Percentiles rank a stretch among this genome's conserved stretches.
These are phyloP conservation scores for Entomyzon cyanotis DNA, from an alignment of 2,113 vertebrate species.

Conservation along the genomic window DNA sequence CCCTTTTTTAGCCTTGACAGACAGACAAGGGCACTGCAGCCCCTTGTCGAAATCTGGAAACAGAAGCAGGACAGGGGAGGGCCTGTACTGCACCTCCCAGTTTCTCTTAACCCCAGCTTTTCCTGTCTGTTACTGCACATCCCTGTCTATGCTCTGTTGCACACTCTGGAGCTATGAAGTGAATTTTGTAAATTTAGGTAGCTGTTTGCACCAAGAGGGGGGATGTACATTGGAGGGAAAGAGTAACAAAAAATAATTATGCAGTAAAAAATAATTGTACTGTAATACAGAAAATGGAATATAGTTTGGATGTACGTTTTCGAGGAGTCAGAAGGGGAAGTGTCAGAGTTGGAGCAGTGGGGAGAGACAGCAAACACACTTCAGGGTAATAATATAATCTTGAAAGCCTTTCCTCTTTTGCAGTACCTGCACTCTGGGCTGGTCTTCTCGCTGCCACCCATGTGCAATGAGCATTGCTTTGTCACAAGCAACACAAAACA, in stretches of 20 bases:
- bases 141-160: accelerated
- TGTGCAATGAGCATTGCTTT: background rate
- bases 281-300: background rate
- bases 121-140: background rate
- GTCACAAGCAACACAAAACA: background rate
- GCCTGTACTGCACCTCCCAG: background rate
- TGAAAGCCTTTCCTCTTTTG: background rate
- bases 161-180: background rate
- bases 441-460: background rate
- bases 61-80: background rate
- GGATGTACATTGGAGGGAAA: background rate
- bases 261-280: background rate
- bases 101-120: background rate
- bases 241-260: background rate
- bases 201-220: background rate
- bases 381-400: background rate
- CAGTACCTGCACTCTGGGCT: background rate
- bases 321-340: background rate
- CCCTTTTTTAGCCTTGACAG: background rate
- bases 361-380: background rate
- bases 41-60: background rate
- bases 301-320: background rate
- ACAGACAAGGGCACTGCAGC: background rate
- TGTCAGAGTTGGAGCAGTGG: background rate
- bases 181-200: background rate